Conservation (phyloP, 2,113 vertebrate genomes). For the Phyllopteryx taeniolatus region DNA sequence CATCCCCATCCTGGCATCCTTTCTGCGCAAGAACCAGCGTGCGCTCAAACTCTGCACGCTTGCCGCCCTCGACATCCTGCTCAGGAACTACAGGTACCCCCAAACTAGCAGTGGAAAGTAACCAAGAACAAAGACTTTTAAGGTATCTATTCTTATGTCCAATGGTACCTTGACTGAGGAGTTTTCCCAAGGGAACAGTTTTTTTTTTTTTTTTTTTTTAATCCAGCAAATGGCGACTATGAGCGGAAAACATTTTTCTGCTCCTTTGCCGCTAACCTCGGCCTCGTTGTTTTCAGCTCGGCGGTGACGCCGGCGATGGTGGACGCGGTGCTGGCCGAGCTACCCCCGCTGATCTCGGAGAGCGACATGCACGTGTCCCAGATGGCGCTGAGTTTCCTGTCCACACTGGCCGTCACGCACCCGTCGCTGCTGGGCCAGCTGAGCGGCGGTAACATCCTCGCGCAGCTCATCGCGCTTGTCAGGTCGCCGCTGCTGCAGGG, state of each 20-base stretch:
- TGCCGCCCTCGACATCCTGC: conserved; percentile 91
- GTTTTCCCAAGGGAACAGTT: too few relatives aligned
- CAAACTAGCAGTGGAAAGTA: neutral
- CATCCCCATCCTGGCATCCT: conserved; percentile 96
- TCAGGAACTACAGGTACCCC: conserved; percentile 89
- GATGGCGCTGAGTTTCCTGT: conserved; percentile 98
- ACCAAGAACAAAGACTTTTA: too few relatives aligned
- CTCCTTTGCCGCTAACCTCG: neutral
- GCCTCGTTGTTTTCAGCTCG: conserved; percentile 32
- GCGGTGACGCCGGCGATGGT: conserved; percentile 92
- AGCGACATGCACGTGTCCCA: conserved; percentile 99
- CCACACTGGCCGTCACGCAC: conserved; percentile 93
- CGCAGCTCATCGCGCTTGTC: conserved; percentile 92
- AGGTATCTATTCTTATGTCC: too few relatives aligned
- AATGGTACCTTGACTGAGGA: too few relatives aligned
- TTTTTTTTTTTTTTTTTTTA: too few relatives aligned
- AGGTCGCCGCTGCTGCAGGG: conserved; percentile 94
- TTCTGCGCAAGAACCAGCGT: conserved; percentile 95
- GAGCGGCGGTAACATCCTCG: conserved; percentile 87
- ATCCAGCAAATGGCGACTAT: too few relatives aligned
- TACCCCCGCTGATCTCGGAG: conserved; percentile 95
- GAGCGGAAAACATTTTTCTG: too few relatives aligned
- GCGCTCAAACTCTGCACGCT: conserved; percentile 95
- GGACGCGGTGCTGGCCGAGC: conserved; percentile 94
- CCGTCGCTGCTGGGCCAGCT: conserved; percentile 95